Evolutionary conservation across 2,797 vertebrate species (phyloP).

Genomic region (Pempheris klunzingeri): DNA sequence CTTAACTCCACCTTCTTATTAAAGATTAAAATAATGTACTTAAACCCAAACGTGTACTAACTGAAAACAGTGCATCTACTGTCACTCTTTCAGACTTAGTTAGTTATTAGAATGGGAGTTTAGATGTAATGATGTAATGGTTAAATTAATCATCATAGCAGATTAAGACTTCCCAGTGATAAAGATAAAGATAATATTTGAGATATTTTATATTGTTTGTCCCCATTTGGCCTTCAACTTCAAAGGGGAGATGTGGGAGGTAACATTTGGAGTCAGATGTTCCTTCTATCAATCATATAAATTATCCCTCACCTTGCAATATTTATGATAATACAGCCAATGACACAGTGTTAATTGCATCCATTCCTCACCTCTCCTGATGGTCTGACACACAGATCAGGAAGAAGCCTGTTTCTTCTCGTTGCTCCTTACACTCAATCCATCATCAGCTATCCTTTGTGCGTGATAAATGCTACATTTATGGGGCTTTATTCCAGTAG

Average conservation of each 20-base stretch:
- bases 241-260: conserved; percentile 28
- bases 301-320: conserved; percentile 78
- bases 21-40: neutral
- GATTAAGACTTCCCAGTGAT: neutral
- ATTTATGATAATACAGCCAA: conserved; percentile 77
- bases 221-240: conserved; percentile 6
- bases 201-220: conserved; percentile 28
- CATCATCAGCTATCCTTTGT: conserved; percentile 60
- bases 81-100: neutral
- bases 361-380: conserved; percentile 74
- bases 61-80: neutral
- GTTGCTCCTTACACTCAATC: conserved; percentile 48
- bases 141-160: neutral
- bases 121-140: neutral
- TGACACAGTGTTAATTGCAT: conserved; percentile 74
- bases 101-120: neutral
- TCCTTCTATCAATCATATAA: conserved; percentile 76
- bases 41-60: neutral
- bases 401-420: conserved; percentile 40
- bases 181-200: neutral
- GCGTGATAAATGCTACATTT: conserved; percentile 61
- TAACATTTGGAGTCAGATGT: conserved; percentile 60
- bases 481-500: conserved; percentile 59
- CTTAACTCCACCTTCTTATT: neutral
- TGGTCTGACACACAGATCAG: conserved; percentile 65